phyloP scores from a whole-genome alignment of 2,888 invertebrate species.

The Nematopogon swammerdamellus region DNA sequence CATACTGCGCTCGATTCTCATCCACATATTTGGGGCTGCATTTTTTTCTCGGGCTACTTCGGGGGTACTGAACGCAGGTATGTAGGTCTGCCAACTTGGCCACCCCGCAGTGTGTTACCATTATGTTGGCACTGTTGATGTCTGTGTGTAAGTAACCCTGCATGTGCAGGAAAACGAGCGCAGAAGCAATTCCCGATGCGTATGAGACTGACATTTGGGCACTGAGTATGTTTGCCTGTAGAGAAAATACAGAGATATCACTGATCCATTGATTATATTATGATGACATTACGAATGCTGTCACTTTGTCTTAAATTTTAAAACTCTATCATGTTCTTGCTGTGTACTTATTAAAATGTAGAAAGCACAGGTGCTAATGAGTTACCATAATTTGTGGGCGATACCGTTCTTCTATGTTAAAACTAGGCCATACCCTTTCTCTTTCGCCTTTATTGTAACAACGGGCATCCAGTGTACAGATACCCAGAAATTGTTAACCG shows the following conservation, averaged over 20 bases:
- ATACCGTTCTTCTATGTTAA: too few relatives aligned
- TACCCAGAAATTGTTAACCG: too few relatives aligned
- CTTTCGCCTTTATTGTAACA: too few relatives aligned
- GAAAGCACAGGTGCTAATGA: not conserved
- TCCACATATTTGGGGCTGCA: not conserved
- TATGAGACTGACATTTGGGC: conserved; percentile 40
- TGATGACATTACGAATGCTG: too few relatives aligned
- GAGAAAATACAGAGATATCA: conserved; percentile 3
- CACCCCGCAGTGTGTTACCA: conserved; percentile 35
- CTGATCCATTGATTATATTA: too few relatives aligned
- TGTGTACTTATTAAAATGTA: not conserved
- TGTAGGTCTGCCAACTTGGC: conserved; percentile 45
- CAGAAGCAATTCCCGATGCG: conserved; percentile 40
- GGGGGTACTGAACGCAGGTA: conserved; percentile 24
- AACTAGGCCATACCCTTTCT: too few relatives aligned
- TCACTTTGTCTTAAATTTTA: too few relatives aligned
- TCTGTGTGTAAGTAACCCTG: conserved; percentile 46
- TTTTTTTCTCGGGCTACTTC: conserved; percentile 4
- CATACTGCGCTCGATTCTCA: not conserved
- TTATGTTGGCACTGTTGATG: conserved; percentile 35
- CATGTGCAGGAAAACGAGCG: conserved; percentile 43
- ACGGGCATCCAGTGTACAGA: too few relatives aligned
- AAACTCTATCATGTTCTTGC: too few relatives aligned
- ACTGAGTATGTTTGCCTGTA: conserved; percentile 36
- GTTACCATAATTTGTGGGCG: too few relatives aligned